Conservation (phyloP, 1,140 invertebrate species). For the Cotesia chilonis region DNA sequence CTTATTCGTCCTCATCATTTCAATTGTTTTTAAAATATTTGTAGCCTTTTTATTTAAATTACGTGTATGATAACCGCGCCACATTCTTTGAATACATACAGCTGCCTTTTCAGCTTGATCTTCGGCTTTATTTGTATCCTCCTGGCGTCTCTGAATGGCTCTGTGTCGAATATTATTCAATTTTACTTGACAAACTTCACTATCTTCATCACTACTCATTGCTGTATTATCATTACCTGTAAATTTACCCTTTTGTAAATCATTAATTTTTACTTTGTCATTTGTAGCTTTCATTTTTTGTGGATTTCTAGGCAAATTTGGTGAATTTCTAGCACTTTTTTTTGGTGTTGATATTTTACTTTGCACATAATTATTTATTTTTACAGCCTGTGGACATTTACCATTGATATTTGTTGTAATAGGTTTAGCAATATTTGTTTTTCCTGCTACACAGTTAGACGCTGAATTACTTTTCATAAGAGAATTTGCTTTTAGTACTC, state of each 20-base stretch:
- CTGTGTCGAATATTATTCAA: slow-evolving; percentile 69
- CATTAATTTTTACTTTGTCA: slow-evolving; percentile 49
- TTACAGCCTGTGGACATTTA: slow-evolving; percentile 58
- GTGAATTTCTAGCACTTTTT: slow-evolving; percentile 52
- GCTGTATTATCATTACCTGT: slow-evolving; percentile 43
- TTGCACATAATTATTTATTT: slow-evolving; percentile 63
- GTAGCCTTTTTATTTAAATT: slow-evolving; percentile 79
- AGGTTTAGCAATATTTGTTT: slow-evolving; percentile 56
- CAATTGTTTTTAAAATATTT: slow-evolving; percentile 78
- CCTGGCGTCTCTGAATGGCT: slow-evolving; percentile 67
- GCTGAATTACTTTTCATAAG: slow-evolving; percentile 56
- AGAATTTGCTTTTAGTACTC: slow-evolving; percentile 49
- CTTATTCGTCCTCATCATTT: slow-evolving; percentile 82
- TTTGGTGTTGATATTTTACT: slow-evolving; percentile 56
- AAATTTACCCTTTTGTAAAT: slow-evolving; percentile 46
- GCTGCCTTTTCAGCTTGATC: slow-evolving; percentile 70
- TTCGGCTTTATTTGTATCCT: slow-evolving; percentile 60
- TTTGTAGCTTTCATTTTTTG: slow-evolving; percentile 49
- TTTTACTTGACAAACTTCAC: slow-evolving; percentile 71
- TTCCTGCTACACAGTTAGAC: slow-evolving; percentile 50
- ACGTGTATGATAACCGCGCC: slow-evolving; percentile 85
- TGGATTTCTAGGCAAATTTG: slow-evolving; percentile 51
- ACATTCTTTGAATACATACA: slow-evolving; percentile 85
- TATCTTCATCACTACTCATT: slow-evolving; percentile 68
- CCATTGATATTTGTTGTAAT: slow-evolving; percentile 50